Base-by-base conservation (phyloP, 2,888 invertebrate genomes). In the Colletes collaris region DNA sequence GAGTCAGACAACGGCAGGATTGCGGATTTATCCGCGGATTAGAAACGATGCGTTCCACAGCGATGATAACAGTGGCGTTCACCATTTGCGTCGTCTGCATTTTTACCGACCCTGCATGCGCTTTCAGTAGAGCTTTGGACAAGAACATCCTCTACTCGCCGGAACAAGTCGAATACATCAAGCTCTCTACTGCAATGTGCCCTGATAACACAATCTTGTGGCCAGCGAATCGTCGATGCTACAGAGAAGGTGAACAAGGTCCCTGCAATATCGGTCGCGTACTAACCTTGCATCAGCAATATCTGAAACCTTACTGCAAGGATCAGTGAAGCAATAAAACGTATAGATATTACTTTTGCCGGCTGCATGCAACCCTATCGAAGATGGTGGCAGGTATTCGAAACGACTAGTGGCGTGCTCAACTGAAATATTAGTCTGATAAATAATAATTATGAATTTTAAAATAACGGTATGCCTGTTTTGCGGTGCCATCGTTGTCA, bases 191-290 rank as follows among this genome's bases (percentile, higher is more conserved):
- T 46, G 7, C 11, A 7, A 82, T 56, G 53, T 90, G 90, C 62
- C 70, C 81, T n/a, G 82, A 66, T 5, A 66, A 84, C 35, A 69
- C 71, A 63, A 78, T 90, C 60, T 60, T 85, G 0, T 90, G 90
- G 90, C 83, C 81, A 4, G 76, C 62, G 10, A 79, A 67, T 56
- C 81, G 87, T 72, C 84, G 80, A 6, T 90, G 90, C 52, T 90
- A 90, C 76, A 76, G 56, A 3, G 87, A 86, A 66, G 87, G 87
- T 19, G 83, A 87, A 13, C 81, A 82, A 81, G 90, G 90, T 52
- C 90, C 90, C 84, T 90, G 90, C 79, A 86, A 85, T 64, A 62
- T 87, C 81, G 90, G 86, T 52, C 74, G 87, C 2, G 63, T 86
- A 13, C 52, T 90, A 10, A 16, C 55, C 5, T 70, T 90, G 64